Evolutionary conservation across 2,888 invertebrate genomes (phyloP), one percentile per base, ranked within the genome.

Genomic region (Digitonthophagus gazella): DNA sequence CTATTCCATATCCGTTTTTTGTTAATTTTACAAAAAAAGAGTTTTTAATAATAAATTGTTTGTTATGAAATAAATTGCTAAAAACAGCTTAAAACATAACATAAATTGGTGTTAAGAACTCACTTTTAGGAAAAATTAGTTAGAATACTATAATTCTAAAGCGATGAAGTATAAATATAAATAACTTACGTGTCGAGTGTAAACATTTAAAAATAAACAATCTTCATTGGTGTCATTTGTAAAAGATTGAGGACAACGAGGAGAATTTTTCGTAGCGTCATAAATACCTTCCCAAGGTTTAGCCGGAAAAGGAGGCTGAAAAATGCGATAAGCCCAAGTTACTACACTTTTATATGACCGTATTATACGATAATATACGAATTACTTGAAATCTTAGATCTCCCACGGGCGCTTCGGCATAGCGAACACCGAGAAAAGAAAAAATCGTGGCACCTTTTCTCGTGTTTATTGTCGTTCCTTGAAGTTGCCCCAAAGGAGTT

Each of bases 161-260:
- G n/a, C n/a, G n/a, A n/a, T n/a, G n/a, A n/a, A n/a, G n/a, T n/a
- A n/a, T n/a, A n/a, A n/a, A n/a, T n/a, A n/a, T n/a, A n/a, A n/a
- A n/a, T n/a, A n/a, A n/a, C n/a, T 44, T 54, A 69, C 69, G 57
- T 67, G 22, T 2, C 56, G 66, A 0, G 86, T 86, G 73, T 88
- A 90, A 0, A 91, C 86, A 73, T 91, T 91, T 65, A 91, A 76
- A 14, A 85, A 83, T 0, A 91, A 83, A 74, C 91, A 91, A 77
- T 91, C 89, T 74, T 91, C 91, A 20, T 86, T 85, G 64, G 85
- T 75, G 16, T 76, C 75, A 58, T 74, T 75, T 8, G 67, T 72
- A 16, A 81, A 78, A 0, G 78, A 76, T 75, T 82, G 82, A 15
- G 82, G 81, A 76, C 83, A 83, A 1, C 78, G 72, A n/a, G 80